These are phyloP conservation scores for Drosophila villosipedis DNA, from an alignment of 2,888 invertebrate species.

Conservation along the genomic window DNA sequence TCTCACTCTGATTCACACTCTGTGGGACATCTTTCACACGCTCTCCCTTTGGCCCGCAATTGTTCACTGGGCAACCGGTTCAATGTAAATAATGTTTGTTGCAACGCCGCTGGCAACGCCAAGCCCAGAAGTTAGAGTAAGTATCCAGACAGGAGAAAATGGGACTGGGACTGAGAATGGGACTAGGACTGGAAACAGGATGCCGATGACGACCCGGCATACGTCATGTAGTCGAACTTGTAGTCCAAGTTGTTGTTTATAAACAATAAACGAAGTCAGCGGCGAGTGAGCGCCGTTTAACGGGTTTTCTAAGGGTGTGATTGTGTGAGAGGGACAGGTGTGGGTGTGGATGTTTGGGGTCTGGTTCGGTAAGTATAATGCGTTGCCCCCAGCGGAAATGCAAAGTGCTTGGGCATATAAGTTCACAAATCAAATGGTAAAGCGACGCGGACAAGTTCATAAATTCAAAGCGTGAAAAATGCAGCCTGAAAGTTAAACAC, in stretches of 20 bases:
- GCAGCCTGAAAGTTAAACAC: constrained; percentile 52
- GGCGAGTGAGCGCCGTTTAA: constrained; percentile 38
- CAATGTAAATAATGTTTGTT: constrained; percentile 68
- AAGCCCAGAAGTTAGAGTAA: constrained; percentile 35
- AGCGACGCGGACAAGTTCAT: constrained; percentile 54
- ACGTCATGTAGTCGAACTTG: constrained; percentile 64
- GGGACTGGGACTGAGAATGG: constrained; percentile 12
- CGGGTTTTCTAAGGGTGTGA: background rate
- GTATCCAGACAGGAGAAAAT: constrained; percentile 41
- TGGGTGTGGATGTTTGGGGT: background rate
- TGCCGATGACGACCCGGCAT: constrained; percentile 62
- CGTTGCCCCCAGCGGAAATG: constrained; percentile 53
- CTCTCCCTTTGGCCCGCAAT: constrained; percentile 33
- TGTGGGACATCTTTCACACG: constrained; percentile 18
- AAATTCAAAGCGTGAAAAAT: constrained; percentile 74
- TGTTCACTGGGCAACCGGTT: constrained; percentile 75
- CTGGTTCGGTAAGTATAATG: constrained; percentile 34
- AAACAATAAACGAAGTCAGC: constrained; percentile 77
- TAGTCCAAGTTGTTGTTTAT: constrained; percentile 75
- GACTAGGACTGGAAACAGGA: constrained; percentile 25
- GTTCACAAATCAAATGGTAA: constrained; percentile 74
- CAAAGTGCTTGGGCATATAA: constrained; percentile 43
- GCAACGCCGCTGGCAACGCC: constrained; percentile 63
- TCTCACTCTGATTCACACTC: constrained; percentile 37
- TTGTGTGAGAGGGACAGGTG: constrained; percentile 3